Percentiles rank a stretch among this genome's conserved stretches.
Conservation (phyloP, 2,113 vertebrate species). For the Stictonetta naevosa region DNA sequence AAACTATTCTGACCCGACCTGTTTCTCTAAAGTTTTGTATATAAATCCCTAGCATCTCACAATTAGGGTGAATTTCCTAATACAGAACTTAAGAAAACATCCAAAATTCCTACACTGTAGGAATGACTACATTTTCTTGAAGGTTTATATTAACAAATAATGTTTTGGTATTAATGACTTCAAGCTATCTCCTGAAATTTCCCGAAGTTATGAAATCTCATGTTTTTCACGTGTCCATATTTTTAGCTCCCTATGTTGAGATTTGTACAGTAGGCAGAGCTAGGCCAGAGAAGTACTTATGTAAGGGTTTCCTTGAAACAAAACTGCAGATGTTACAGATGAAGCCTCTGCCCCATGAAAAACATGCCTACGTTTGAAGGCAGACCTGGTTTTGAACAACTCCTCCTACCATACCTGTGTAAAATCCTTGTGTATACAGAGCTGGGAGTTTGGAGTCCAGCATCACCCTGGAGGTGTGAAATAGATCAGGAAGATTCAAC, state of each 20-base stretch:
- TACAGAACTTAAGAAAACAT: background rate
- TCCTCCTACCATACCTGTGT: fast-evolving
- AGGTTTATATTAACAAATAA: background rate
- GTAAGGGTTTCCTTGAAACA: background rate
- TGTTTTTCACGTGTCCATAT: background rate
- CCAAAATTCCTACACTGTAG: fast-evolving
- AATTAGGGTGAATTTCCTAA: background rate
- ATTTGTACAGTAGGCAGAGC: background rate
- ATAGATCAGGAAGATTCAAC: background rate
- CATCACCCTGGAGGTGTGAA: background rate
- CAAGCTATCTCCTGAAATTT: background rate
- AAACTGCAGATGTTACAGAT: background rate
- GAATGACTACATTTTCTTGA: background rate
- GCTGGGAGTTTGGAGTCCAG: background rate
- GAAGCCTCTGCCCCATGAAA: background rate
- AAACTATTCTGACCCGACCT: background rate
- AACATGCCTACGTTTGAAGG: fast-evolving
- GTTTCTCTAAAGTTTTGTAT: background rate
- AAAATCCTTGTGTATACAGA: background rate
- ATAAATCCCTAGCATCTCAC: background rate
- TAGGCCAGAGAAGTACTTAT: background rate
- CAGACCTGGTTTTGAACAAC: background rate
- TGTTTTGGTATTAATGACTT: background rate
- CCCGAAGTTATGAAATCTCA: background rate
- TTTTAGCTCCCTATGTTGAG: background rate